These are phyloP conservation scores for Sebastiscus albofasciatus DNA, from an alignment of 2,797 vertebrate species.

Conservation along the genomic window DNA sequence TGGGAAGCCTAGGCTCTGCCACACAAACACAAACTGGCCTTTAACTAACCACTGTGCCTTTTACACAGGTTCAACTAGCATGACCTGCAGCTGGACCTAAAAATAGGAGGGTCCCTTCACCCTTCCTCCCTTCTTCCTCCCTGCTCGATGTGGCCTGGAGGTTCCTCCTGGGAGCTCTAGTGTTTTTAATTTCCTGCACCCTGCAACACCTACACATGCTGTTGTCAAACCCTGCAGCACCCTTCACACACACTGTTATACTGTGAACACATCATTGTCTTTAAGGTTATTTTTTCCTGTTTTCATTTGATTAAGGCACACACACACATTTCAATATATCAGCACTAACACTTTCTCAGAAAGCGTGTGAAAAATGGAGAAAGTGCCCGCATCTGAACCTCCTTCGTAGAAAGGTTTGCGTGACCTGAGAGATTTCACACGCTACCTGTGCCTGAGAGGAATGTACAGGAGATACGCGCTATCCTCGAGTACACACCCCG, in stretches of 20 bases:
- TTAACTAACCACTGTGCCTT: slow-evolving; percentile 13
- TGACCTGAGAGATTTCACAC: slow-evolving; percentile 60
- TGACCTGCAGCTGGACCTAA: slow-evolving; percentile 5
- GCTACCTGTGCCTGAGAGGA: slow-evolving; percentile 52
- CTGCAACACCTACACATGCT: slow-evolving; percentile 36
- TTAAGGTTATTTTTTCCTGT: background rate
- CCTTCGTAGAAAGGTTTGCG: slow-evolving; percentile 34
- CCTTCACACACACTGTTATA: slow-evolving; percentile 10
- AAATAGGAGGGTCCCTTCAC: slow-evolving; percentile 18
- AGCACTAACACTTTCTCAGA: background rate
- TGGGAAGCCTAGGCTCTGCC: slow-evolving; percentile 52
- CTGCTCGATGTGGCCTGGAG: background rate
- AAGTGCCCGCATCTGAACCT: slow-evolving; percentile 9
- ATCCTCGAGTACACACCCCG: slow-evolving; percentile 54
- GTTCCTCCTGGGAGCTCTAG: slow-evolving; percentile 3
- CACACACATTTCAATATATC: background rate
- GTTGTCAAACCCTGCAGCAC: slow-evolving; percentile 31
- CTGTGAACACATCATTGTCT: slow-evolving; percentile 25
- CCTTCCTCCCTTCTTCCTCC: background rate
- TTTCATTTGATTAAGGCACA: background rate
- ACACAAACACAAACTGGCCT: slow-evolving; percentile 7
- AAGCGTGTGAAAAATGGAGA: slow-evolving; percentile 31
- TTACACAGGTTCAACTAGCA: background rate
- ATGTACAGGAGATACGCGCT: slow-evolving; percentile 54
- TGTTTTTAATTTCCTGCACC: slow-evolving; percentile 37